A percentile compares a stretch with the other conserved stretches of the same genome.
phyloP scores from a whole-genome alignment of 1,140 invertebrate genomes.

The Amyelois transitella region DNA sequence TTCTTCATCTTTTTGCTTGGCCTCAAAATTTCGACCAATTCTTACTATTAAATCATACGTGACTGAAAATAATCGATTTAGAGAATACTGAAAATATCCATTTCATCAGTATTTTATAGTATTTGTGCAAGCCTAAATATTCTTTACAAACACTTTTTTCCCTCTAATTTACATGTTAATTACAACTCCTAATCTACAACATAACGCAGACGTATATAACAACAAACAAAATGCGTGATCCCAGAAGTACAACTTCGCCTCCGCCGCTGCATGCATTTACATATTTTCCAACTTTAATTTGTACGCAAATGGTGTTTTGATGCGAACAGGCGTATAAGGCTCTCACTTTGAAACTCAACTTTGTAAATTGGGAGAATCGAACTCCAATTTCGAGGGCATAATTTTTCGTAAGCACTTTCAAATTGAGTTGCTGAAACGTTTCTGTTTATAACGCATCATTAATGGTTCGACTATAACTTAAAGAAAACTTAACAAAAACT shows the following conservation, averaged over 20 bases:
- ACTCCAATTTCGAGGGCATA: background rate
- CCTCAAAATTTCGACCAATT: too few relatives aligned
- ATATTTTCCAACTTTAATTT: slow-evolving; percentile 7
- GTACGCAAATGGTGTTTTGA: slow-evolving; percentile 1
- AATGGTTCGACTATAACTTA: too few relatives aligned
- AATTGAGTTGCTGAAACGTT: background rate
- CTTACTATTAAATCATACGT: too few relatives aligned
- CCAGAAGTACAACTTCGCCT: background rate
- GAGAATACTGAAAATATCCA: too few relatives aligned
- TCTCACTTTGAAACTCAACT: background rate
- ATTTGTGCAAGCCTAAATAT: background rate
- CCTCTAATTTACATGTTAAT: background rate
- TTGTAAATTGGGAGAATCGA: background rate
- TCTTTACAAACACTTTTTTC: background rate
- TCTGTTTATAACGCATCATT: too few relatives aligned
- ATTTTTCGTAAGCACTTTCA: background rate
- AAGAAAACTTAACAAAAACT: too few relatives aligned
- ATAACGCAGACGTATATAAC: background rate
- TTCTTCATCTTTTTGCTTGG: too few relatives aligned
- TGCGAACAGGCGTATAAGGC: background rate
- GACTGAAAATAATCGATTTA: too few relatives aligned
- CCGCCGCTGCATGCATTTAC: background rate
- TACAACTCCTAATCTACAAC: background rate
- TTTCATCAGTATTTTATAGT: too few relatives aligned
- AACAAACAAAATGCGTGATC: background rate